Evolutionary conservation across 2,113 vertebrate species (phyloP), one percentile per base, ranked within the genome.

Genomic region (Pimephales promelas): DNA sequence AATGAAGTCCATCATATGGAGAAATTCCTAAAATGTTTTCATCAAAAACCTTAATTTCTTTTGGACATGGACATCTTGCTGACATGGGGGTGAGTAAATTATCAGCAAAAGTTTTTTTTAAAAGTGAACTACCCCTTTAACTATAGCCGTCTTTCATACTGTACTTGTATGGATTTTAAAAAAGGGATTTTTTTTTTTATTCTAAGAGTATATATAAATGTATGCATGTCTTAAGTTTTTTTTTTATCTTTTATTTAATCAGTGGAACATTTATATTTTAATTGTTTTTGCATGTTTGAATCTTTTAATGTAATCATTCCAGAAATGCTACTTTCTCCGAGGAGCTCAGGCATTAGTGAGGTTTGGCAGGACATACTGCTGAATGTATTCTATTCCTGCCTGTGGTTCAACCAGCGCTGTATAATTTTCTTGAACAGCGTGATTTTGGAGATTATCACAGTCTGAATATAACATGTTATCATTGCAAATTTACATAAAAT

Each of bases 361-460:
- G 57, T 24, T 79, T 62, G 76, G 76, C 56, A 49, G 71, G 20
- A 49, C 18, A 24, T 73, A 7, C 28, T 49, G 24, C 71, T 61
- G 56, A 45, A 78, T 45, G 61, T 73, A 26, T 72, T 80, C 36
- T 79, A 61, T 72, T 80, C 20, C 57, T 61, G 34, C 47, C n/a
- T 66, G 61, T 13, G 45, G 76, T 75, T 22, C 73, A 57, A 66
- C 6, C n/a, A 31, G 61, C 2, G 36, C 70, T 81, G 18, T 83
- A 47, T 62, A 85, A 64, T 85, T 85, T 79, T 79, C 49, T 68
- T 3, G 14, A 66, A 57, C 18, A 20, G 66, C 59, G 34, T 36
- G 34, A 84, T 11, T n/a, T 83, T 78, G 18, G 52, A 59, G 14
- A 20, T 47, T 59, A 2, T 56, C 66, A 47, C 28, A 22, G 34